A percentile compares a stretch with the other conserved stretches of the same genome.
These are phyloP conservation scores for Enteromius anoplus DNA, from an alignment of 2,797 vertebrate species.

Conservation along the genomic window DNA sequence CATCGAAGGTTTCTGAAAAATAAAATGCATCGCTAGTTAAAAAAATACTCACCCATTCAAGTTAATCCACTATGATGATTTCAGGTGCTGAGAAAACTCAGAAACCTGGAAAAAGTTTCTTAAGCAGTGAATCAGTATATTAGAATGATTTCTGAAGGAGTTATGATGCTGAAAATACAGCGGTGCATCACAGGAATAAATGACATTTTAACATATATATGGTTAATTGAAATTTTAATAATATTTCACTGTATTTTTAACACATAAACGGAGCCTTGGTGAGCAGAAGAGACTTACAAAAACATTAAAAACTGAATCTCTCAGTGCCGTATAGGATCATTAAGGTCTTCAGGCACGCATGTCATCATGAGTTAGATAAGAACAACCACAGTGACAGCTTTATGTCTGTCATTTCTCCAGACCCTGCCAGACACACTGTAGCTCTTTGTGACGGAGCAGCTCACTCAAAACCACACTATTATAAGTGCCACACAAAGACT, in stretches of 20 bases:
- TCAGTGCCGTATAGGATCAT: background rate
- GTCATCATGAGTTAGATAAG: background rate
- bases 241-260: background rate
- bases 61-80: too few species aligned
- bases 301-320: background rate
- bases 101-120: background rate
- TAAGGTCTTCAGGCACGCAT: background rate
- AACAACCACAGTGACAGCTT: conserved; percentile 4
- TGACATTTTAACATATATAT: background rate
- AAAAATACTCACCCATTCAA: too few species aligned
- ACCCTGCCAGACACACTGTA: background rate
- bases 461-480: background rate
- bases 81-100: too few species aligned
- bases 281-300: background rate
- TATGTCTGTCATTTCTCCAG: background rate
- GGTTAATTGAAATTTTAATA: background rate
- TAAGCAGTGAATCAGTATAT: background rate
- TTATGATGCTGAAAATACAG: background rate
- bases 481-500: background rate
- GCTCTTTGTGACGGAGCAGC: background rate
- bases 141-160: background rate
- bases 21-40: background rate
- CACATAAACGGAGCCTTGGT: background rate
- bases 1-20: background rate
- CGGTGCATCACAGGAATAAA: background rate